Evolutionary conservation across 2,113 vertebrate species (phyloP).

Genomic region (Enhydra lutris): DNA sequence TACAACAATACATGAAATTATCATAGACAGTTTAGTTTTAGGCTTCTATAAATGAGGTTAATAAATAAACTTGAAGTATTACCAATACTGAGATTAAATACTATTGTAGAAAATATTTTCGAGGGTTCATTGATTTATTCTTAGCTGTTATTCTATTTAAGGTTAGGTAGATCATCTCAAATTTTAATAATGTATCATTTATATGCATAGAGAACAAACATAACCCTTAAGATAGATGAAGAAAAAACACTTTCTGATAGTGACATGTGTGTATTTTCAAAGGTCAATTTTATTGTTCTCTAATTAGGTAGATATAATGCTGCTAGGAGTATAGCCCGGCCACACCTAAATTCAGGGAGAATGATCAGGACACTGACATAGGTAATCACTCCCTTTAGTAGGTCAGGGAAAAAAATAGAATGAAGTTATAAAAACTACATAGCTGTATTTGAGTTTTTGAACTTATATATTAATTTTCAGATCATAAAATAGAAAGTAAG

Average conservation of each 20-base stretch:
- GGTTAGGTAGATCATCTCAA: not conserved
- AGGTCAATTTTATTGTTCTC: not conserved
- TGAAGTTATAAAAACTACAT: not conserved
- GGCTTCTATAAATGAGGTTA: not conserved
- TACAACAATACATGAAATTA: not conserved
- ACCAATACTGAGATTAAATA: not conserved
- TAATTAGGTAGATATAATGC: not conserved
- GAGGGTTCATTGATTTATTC: not conserved
- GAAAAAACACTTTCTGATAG: not conserved
- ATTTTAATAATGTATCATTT: not conserved
- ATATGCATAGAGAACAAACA: not conserved
- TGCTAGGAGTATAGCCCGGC: not conserved
- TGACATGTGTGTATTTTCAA: not conserved
- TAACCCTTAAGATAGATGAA: not conserved
- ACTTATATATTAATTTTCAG: not conserved
- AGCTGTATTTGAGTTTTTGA: not conserved
- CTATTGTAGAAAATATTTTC: conserved; percentile 11
- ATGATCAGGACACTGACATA: not conserved
- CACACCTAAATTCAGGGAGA: not conserved
- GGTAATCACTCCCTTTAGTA: not conserved
- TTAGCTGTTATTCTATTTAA: not conserved
- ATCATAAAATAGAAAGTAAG: not conserved
- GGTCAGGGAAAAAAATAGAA: not conserved
- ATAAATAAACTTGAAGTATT: not conserved
- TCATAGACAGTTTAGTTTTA: not conserved